Evolutionary conservation across 2,888 invertebrate genomes (phyloP), one percentile per base, ranked within the genome.

Genomic region (Sisyra nigra): DNA sequence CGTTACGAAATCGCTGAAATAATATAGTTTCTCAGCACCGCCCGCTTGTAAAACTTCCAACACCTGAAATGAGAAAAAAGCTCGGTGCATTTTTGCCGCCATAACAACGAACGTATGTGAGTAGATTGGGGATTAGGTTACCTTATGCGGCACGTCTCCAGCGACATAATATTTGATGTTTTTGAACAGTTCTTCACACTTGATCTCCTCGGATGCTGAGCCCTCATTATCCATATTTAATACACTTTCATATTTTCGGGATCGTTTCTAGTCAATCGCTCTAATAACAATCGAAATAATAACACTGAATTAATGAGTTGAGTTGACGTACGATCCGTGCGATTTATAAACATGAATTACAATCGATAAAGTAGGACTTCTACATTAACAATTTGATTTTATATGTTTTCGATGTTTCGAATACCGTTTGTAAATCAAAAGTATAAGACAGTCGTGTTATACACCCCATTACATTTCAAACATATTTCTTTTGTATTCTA

Each of bases 1-100:
- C 35, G 93, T 93, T 50, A 92, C 86, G 66, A 83, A 84, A 65
- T 92, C 89, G 48, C 87, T 83, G 53, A 91, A 78, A 66, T 89
- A 94, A 53, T 80, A 80, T 50, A 83, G 81, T 51, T 79, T 77
- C 60, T 89, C 88, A 15, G 86, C 94, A 42, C 93, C 92, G 49
- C 89, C 88, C 59, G 76, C 74, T 63, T 81, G 82, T 47, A 94
- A 68, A 52, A 88, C 66, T 54, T 74, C 72, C 57, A 80, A 66
- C 56, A 86, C 72, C 89, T 89, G 63, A 46, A 35, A 44, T 3
- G 8, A 19, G 8, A 13, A 18, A 32, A 35, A 30, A 40, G 24
- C 9, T 24, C 2, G 15, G 11, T 18, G 15, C 4, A 31, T 31
- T 31, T 35, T 30, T 42, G 42, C 43, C 43, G 43, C 43, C 43